Base-by-base conservation (phyloP, 2,888 invertebrate genomes). In the Lepetodrilus schrolli region DNA sequence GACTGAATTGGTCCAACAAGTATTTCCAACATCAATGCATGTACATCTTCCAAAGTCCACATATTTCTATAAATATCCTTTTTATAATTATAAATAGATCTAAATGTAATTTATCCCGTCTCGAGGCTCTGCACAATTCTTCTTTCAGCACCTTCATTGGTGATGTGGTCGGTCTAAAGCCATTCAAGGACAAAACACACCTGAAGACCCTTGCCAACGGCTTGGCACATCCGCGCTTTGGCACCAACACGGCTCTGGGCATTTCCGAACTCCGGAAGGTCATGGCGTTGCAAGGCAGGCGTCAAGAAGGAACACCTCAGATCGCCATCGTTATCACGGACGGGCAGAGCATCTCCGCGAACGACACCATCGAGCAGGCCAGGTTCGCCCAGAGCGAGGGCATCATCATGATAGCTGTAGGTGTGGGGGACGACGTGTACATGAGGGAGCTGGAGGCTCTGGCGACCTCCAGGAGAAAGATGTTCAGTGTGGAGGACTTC, bases 231-330 rank as follows among this genome's bases (percentile, higher is more conserved):
- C 83, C 83, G 2, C 80, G 79, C 73, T 79, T 81, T 48, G 85
- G 85, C 66, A 86, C 86, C 8, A 82, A 86, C 78, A 86, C 86
- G 1, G 86, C 84, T 0, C 71, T 74, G 4, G 85, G 85, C n/a
- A 76, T 86, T 13, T 69, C 76, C n/a, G 79, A 76, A 36, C 76
- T 80, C 1, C 73, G 79, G n/a, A 72, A 80, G 23, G 78, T 79
- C 30, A 78, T 82, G 13, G 74, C 73, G 47, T 73, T 38, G 2
- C 80, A 82, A 58, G 82, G 83, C 48, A 75, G 84, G 47, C 71
- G 58, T 13, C 17, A 10, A 17, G 17, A 72, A 5, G 74, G 80
- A 47, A 80, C 82, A 8, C 83, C 84, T 4, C 80, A 80, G 58
- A 80, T 84, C 20, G 78, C 81, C 49, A 83, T 86, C 10, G 84